Evolutionary conservation across 2,888 invertebrate species (phyloP).

Genomic region (Limnephilus auricula): DNA sequence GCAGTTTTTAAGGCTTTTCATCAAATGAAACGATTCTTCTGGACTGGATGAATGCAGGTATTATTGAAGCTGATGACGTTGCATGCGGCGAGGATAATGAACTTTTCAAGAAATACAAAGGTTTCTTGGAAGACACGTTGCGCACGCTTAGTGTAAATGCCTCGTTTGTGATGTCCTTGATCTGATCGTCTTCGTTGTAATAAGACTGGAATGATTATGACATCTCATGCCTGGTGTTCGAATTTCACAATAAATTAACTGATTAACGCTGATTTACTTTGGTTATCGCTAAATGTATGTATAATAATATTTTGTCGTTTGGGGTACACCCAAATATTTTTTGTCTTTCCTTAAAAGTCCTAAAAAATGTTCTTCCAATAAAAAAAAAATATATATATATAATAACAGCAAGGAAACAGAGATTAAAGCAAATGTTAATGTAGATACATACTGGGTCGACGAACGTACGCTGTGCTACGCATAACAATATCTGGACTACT

Average conservation of each 20-base stretch:
- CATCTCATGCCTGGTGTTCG: too few relatives aligned
- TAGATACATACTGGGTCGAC: too few relatives aligned
- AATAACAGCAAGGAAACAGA: too few relatives aligned
- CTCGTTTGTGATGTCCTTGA: background rate
- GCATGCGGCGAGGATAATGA: conserved; percentile 61
- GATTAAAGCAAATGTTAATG: too few relatives aligned
- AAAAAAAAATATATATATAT: too few relatives aligned
- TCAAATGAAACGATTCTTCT: conserved; percentile 53
- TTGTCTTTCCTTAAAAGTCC: too few relatives aligned
- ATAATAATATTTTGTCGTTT: too few relatives aligned
- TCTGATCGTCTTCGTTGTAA: background rate
- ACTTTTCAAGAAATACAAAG: conserved; percentile 60
- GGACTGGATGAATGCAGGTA: conserved; percentile 30
- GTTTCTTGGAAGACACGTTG: conserved; percentile 57
- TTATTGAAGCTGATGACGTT: conserved; percentile 57
- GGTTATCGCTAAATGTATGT: too few relatives aligned
- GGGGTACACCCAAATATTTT: too few relatives aligned
- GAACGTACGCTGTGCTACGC: too few relatives aligned
- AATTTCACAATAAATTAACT: background rate
- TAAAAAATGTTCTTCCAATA: too few relatives aligned
- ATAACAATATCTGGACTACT: too few relatives aligned
- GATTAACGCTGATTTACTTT: background rate
- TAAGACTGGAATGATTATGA: background rate
- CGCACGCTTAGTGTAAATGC: conserved; percentile 24
- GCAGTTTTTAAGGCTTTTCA: conserved; percentile 29